A percentile compares a stretch with the other conserved stretches of the same genome.
Conservation (phyloP, 2,797 vertebrate genomes). For the Epinephelus awoara region DNA sequence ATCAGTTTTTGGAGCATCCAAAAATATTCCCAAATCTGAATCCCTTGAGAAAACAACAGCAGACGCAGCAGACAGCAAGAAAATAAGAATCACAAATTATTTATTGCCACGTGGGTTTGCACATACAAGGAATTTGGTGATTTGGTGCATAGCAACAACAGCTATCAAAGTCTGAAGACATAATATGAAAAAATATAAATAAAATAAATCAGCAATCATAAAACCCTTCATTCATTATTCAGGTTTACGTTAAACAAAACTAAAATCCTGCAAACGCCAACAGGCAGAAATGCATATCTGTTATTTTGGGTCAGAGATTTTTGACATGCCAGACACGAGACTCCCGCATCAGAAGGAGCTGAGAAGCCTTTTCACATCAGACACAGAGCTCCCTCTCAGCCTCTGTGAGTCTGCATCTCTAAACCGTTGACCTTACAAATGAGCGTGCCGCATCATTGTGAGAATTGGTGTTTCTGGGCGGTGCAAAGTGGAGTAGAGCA, state of each 20-base stretch:
- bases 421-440: constrained; percentile 81
- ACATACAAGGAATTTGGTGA: no score
- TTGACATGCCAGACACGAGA: constrained; percentile 25
- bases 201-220: constrained; percentile 10
- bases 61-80: constrained; percentile 1
- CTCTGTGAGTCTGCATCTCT: constrained; percentile 60
- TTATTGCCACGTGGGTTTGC: no score
- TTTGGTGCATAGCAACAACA: no score
- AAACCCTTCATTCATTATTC: background rate
- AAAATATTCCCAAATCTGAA: constrained; percentile 27
- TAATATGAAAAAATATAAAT: no score
- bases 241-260: background rate
- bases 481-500: constrained; percentile 79
- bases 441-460: constrained; percentile 82
- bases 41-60: constrained; percentile 4
- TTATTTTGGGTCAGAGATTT: constrained; percentile 17
- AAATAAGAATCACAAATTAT: constrained; percentile 3
- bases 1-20: constrained; percentile 15
- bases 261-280: constrained; percentile 19
- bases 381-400: constrained; percentile 45
- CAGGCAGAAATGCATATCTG: constrained; percentile 11
- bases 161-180: no score
- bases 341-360: constrained; percentile 42
- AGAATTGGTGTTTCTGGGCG: constrained; percentile 83
- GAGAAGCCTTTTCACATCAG: constrained; percentile 52